Percentiles rank a stretch among this genome's conserved stretches.
phyloP scores from a whole-genome alignment of 2,113 vertebrate genomes.

The Stegastes partitus region DNA sequence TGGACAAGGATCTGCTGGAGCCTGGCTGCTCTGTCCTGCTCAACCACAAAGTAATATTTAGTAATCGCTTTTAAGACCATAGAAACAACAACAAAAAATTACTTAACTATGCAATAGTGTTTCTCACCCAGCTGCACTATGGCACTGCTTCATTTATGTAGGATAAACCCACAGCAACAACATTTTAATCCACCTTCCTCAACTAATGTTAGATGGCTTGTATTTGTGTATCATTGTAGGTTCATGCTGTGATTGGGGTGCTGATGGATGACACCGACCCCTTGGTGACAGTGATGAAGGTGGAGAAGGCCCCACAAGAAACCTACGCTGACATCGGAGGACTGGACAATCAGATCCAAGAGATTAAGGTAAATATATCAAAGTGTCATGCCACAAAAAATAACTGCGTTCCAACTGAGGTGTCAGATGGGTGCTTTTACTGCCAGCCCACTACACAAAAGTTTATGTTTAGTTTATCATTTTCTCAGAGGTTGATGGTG shows the following conservation, averaged over 20 bases:
- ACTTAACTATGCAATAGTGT: background rate
- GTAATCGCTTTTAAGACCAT: background rate
- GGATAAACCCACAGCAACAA: background rate
- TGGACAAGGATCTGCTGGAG: slow-evolving; percentile 97
- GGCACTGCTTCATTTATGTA: background rate
- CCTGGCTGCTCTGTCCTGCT: slow-evolving; percentile 97
- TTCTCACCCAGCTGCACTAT: background rate
- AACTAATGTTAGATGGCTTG: background rate
- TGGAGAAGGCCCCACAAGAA: slow-evolving; percentile 98
- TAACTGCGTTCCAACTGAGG: background rate
- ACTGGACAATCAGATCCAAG: slow-evolving; percentile 97
- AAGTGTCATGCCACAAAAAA: background rate
- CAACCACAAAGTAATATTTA: slow-evolving; percentile 92
- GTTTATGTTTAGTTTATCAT: background rate
- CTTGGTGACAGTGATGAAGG: slow-evolving; percentile 98
- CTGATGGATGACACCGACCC: slow-evolving; percentile 99
- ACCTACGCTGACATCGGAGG: slow-evolving; percentile 97
- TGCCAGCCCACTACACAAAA: background rate
- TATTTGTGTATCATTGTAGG: slow-evolving; percentile 78
- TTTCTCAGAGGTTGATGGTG: slow-evolving; percentile 1
- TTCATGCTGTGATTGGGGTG: slow-evolving; percentile 97
- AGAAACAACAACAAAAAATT: background rate
- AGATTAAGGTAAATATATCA: slow-evolving; percentile 90
- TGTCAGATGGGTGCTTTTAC: background rate
- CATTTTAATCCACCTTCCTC: no score